Evolutionary conservation across 2,113 vertebrate species (phyloP), one percentile per base, ranked within the genome.

Genomic region (Gavialis gangeticus): DNA sequence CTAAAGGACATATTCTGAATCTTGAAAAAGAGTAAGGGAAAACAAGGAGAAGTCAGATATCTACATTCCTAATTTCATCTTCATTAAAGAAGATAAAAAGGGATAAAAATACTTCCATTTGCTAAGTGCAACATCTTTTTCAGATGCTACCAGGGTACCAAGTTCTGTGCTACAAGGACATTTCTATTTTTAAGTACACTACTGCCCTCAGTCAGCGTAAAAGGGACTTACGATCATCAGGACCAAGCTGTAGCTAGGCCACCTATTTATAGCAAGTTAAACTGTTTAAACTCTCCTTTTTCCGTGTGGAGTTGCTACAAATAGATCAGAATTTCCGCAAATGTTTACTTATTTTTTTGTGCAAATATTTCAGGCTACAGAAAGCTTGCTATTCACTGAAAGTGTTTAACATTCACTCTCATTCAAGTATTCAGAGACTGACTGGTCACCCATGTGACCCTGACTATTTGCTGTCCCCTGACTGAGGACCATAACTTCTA

Each of bases 401-500:
- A 88, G 69, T 57, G 64, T 64, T 63, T 28, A 34, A 64, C 0
- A 1, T 7, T 3, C 2, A 6, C 19, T 5, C 54, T 14, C 16
- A 30, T 18, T 30, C 9, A 4, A 69, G 16, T 16, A 62, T 84
- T 24, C 10, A 82, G 56, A 64, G n/a, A 81, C 8, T 4, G 71
- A 55, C 24, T 78, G 3, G n/a, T n/a, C 16, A 34, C 18, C 66
- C n/a, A 67, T 30, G 66, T 67, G n/a, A 67, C 17, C 16, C 5
- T 16, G n/a, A 30, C n/a, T 30, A 30, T 30, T 67, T 67, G 18
- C 10, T 67, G 64, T 92, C 88, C 85, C 79, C 69, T 57, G 62
- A 14, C n/a, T 93, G 69, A 96, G 54, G 76, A 64, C 5, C 27
- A 34, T 89, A 21, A 67, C n/a, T 93, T 94, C 88, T 56, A 62